These are phyloP conservation scores for Drosophila ambigua DNA, from an alignment of 1,140 invertebrate species.

Conservation along the genomic window DNA sequence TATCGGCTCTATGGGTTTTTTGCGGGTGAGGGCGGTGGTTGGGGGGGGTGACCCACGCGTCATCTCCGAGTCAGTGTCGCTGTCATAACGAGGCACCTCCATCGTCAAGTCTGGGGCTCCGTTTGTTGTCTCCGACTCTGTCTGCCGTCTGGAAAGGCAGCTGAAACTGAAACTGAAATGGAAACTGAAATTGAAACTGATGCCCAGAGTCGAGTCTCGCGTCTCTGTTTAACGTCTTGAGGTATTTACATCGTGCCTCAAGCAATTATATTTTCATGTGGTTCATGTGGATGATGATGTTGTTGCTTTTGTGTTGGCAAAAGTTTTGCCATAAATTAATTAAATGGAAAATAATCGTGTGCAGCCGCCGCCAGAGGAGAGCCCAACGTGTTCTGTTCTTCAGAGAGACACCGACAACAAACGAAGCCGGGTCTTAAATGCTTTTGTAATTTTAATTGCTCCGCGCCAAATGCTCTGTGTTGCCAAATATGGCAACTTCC, in stretches of 20 bases:
- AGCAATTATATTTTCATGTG: constrained; percentile 68
- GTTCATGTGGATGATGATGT: neutral
- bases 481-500: constrained; percentile 63
- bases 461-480: constrained; percentile 61
- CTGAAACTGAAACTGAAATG: constrained; percentile 43
- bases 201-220: constrained; percentile 6
- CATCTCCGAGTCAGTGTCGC: constrained; percentile 5
- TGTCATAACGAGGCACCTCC: constrained; percentile 1
- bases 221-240: constrained; percentile 47
- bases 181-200: constrained; percentile 44
- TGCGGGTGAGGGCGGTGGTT: constrained; percentile 12
- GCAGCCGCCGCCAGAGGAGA: constrained; percentile 26
- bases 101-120: constrained; percentile 4
- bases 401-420: constrained; percentile 69
- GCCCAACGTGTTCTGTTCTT: constrained; percentile 45
- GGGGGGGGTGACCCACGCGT: constrained; percentile 69
- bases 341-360: constrained; percentile 80
- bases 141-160: no score
- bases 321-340: constrained; percentile 70
- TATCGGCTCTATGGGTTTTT: neutral
- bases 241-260: constrained; percentile 60
- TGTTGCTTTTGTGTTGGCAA: constrained; percentile 5
- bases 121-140: constrained; percentile 9
- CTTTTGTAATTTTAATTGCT: constrained; percentile 78
- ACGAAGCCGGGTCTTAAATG: constrained; percentile 71